Evolutionary conservation across 2,797 vertebrate genomes (phyloP).

Genomic region (Crocidura indochinensis): DNA sequence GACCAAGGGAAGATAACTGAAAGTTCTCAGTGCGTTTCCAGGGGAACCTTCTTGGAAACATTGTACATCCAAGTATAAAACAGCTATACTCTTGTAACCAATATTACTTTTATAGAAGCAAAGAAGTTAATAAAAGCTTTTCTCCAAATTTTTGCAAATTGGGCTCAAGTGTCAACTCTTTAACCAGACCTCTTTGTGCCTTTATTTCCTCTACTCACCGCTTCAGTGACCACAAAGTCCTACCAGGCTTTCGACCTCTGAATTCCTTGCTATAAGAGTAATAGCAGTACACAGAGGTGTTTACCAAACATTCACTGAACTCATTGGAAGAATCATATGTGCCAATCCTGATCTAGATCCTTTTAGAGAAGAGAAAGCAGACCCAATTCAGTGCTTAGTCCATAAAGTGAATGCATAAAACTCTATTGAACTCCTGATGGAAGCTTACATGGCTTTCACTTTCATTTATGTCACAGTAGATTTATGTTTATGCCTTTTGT

Average conservation of each 20-base stretch:
- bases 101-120: background rate
- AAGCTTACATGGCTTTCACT: background rate
- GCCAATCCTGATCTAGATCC: background rate
- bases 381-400: background rate
- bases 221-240: background rate
- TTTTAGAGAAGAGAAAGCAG: background rate
- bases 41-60: too few relatives aligned
- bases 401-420: background rate
- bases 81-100: too few relatives aligned
- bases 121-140: background rate
- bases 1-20: too few relatives aligned
- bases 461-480: background rate
- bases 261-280: background rate
- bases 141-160: background rate
- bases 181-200: background rate
- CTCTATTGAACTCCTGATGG: background rate
- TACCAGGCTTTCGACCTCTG: background rate
- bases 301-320: constrained; percentile 6
- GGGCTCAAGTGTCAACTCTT: background rate
- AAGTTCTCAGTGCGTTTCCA: too few relatives aligned
- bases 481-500: background rate
- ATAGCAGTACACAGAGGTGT: background rate
- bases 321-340: background rate
- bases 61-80: too few relatives aligned
- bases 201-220: background rate